Evolutionary conservation across 2,888 invertebrate species (phyloP).

Genomic region (Glyphotaelius pellucidus): DNA sequence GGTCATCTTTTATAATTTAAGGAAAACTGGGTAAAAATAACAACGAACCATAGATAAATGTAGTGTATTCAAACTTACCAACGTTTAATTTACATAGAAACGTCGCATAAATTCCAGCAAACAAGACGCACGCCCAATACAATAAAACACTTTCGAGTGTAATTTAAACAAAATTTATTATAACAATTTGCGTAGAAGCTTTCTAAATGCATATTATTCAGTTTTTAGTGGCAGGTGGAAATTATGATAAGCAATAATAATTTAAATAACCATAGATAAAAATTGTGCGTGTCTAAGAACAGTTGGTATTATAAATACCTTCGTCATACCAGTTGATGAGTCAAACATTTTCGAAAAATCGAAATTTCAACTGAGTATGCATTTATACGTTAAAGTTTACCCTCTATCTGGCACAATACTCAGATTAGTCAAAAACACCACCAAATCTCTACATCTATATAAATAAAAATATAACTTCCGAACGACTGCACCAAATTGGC

Average conservation of each 20-base stretch:
- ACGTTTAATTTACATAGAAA: slow-evolving; percentile 36
- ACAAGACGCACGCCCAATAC: slow-evolving; percentile 39
- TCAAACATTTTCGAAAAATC: too few relatives aligned
- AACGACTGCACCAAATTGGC: too few relatives aligned
- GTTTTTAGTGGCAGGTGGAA: slow-evolving; percentile 12
- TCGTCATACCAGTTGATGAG: too few relatives aligned
- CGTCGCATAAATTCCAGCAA: slow-evolving; percentile 11
- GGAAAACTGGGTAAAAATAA: neutral
- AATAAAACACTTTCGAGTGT: slow-evolving; percentile 41
- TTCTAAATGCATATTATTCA: slow-evolving; percentile 10
- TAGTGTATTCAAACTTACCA: neutral
- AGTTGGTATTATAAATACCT: too few relatives aligned
- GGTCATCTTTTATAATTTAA: neutral
- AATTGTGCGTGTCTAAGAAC: neutral
- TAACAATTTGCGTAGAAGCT: slow-evolving; percentile 36
- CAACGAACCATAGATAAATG: neutral
- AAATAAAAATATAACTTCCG: too few relatives aligned
- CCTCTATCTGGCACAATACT: too few relatives aligned
- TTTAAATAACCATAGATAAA: neutral
- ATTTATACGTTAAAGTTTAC: too few relatives aligned
- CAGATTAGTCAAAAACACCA: too few relatives aligned
- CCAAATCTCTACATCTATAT: too few relatives aligned
- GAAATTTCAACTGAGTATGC: too few relatives aligned
- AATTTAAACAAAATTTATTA: slow-evolving; percentile 31
- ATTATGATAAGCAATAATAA: neutral